Evolutionary conservation across 2,113 vertebrate genomes (phyloP).

Genomic region (Lates calcarifer): DNA sequence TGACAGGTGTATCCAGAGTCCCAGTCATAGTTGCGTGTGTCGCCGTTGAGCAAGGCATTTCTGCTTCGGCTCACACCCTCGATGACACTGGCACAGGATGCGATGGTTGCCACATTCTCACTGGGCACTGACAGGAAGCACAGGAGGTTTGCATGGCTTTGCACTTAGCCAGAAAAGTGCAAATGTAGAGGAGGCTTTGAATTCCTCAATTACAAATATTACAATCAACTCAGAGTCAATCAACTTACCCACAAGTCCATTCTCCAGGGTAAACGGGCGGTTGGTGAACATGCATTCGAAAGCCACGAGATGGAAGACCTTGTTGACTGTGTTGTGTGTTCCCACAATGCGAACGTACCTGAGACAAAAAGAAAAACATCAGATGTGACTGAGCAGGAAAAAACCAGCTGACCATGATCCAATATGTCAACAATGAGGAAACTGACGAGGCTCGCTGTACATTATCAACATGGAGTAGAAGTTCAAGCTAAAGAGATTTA

Average conservation of each 20-base stretch:
- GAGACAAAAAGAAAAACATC: constrained; percentile 19
- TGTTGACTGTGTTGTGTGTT: constrained; percentile 99
- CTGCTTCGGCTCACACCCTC: constrained; percentile 97
- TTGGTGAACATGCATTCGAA: constrained; percentile 98
- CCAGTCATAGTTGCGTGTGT: constrained; percentile 99
- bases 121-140: constrained; percentile 84
- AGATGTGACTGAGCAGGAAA: not conserved
- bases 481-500: too few species aligned
- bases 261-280: constrained; percentile 92
- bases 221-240: not conserved
- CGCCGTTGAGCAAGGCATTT: constrained; percentile 96
- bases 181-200: not conserved
- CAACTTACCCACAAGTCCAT: constrained; percentile 92
- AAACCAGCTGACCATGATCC: not conserved
- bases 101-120: constrained; percentile 94
- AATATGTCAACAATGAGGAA: not conserved
- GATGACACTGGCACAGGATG: constrained; percentile 93
- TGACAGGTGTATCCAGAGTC: constrained; percentile 99
- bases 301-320: constrained; percentile 98
- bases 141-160: not conserved
- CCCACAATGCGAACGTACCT: constrained; percentile 98
- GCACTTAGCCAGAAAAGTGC: not conserved
- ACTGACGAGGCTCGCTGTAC: too few species aligned
- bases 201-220: not conserved
- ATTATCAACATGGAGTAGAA: too few species aligned